Conservation (phyloP, 2,113 vertebrate genomes). For the Ahaetulla prasina region DNA sequence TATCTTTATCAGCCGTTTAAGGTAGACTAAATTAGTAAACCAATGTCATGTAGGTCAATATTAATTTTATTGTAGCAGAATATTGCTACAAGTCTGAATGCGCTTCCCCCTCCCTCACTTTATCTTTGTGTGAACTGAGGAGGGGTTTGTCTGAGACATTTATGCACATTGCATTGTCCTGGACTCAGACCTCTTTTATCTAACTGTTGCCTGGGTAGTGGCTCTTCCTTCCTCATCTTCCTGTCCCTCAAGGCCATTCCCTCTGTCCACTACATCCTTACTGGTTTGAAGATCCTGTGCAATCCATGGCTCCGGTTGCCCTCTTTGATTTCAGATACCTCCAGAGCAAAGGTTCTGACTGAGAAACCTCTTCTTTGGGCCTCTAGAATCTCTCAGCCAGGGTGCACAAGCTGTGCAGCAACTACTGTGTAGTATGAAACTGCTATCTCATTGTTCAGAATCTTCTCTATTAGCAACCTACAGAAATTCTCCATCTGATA, state of each 20-base stretch:
- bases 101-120: neutral
- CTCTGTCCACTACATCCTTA: neutral
- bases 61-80: neutral
- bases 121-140: neutral
- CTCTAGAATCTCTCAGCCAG: neutral
- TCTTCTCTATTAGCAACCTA: neutral
- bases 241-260: neutral
- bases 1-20: neutral
- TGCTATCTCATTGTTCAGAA: neutral
- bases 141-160: neutral
- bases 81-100: neutral
- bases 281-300: neutral
- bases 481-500: neutral
- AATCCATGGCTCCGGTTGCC: neutral
- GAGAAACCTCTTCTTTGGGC: neutral
- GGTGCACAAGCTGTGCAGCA: neutral
- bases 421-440: neutral
- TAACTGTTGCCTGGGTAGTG: neutral
- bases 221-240: neutral
- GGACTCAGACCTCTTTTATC: neutral
- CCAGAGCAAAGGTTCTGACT: neutral
- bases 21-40: neutral
- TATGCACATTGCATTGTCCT: neutral
- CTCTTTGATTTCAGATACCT: neutral
- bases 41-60: neutral